Conservation (phyloP, 2,797 vertebrate genomes). For the Sarcophilus harrisii region DNA sequence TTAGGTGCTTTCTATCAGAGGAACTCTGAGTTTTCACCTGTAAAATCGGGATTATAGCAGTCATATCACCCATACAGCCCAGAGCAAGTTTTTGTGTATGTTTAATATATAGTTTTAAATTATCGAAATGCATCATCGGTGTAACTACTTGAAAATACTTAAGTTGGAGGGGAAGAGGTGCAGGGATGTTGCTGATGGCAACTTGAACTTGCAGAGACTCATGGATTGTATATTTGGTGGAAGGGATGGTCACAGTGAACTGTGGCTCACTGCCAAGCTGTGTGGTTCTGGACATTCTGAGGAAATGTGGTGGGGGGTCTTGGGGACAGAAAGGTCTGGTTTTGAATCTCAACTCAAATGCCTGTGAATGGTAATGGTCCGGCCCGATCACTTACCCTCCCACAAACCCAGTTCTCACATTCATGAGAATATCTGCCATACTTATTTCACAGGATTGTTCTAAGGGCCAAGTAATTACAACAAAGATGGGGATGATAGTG, state of each 20-base stretch:
- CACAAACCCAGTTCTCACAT: background rate
- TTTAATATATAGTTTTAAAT: too few species aligned
- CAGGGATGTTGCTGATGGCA: background rate
- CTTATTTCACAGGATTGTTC: background rate
- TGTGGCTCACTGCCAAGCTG: background rate
- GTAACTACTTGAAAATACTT: background rate
- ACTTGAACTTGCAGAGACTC: background rate
- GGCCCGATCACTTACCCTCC: background rate
- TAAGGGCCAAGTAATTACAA: background rate
- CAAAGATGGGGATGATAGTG: background rate
- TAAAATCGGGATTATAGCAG: background rate
- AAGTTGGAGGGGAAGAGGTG: background rate
- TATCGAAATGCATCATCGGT: background rate
- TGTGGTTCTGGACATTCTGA: background rate
- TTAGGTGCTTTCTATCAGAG: background rate
- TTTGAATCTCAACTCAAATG: background rate
- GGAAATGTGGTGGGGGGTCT: background rate
- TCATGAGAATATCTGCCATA: background rate
- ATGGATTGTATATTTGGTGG: background rate
- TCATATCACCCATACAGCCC: background rate
- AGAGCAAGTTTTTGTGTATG: background rate
- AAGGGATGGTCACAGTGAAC: background rate
- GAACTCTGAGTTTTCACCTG: background rate
- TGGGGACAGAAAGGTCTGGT: background rate
- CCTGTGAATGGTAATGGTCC: background rate